A percentile compares a stretch with the other conserved stretches of the same genome.
Conservation (phyloP, 2,797 vertebrate genomes). For the Malacoctenus gilli region DNA sequence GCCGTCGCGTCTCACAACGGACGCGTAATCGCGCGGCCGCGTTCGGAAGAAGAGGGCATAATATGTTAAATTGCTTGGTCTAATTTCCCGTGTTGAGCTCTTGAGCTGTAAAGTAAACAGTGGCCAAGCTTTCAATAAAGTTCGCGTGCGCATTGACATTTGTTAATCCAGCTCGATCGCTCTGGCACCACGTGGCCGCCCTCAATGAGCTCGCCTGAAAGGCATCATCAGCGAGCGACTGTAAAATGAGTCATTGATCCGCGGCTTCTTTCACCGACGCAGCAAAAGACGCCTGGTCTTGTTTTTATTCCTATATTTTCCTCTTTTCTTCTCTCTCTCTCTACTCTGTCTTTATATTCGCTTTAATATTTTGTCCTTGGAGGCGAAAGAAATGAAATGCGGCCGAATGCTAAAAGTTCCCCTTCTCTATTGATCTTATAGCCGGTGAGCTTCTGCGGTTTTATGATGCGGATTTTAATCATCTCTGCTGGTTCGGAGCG, state of each 20-base stretch:
- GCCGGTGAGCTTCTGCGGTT: conserved; percentile 45
- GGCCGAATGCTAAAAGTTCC: conserved; percentile 31
- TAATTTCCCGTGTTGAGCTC: conserved; percentile 25
- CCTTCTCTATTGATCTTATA: conserved; percentile 43
- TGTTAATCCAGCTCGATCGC: conserved; percentile 66
- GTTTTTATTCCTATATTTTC: conserved; percentile 9
- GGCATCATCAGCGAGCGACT: conserved; percentile 5
- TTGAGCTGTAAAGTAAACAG: conserved; percentile 66
- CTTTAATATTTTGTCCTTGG: conserved; percentile 35
- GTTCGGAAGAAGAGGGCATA: conserved; percentile 26
- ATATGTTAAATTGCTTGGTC: conserved; percentile 39
- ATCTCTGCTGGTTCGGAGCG: conserved; percentile 54
- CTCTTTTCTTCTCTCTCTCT: no score
- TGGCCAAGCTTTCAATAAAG: conserved; percentile 68
- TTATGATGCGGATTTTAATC: conserved; percentile 72
- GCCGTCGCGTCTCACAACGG: no score
- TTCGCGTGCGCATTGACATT: conserved; percentile 71
- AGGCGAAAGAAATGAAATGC: conserved; percentile 16
- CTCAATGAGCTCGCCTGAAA: conserved; percentile 36
- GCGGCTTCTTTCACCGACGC: conserved; percentile 6
- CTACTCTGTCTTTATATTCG: no score
- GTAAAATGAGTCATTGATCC: conserved; percentile 18
- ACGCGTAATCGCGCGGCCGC: no score
- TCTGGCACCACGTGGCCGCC: conserved; percentile 42
- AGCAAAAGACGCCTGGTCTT: not conserved